Conservation (phyloP, 2,797 vertebrate species). For the Melanotaenia nigrans region DNA sequence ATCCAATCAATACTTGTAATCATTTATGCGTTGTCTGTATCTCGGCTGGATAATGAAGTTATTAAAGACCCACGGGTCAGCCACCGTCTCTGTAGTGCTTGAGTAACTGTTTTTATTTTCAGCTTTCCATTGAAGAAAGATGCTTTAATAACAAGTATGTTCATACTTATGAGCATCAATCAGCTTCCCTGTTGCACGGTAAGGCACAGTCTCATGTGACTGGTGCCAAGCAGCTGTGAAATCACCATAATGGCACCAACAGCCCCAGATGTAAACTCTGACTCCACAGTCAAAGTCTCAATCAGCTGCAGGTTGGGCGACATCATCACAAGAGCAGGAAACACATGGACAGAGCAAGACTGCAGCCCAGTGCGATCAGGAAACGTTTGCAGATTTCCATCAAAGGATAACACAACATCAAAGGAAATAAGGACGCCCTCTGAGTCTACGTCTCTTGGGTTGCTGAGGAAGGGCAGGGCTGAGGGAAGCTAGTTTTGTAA, state of each 20-base stretch:
- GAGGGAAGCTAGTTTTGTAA: constrained; percentile 30
- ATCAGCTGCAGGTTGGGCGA: constrained; percentile 6
- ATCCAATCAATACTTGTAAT: constrained; percentile 55
- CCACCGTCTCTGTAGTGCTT: constrained; percentile 12
- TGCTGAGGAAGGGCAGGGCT: constrained; percentile 34
- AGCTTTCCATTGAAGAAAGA: constrained; percentile 26
- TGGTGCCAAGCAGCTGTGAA: constrained; percentile 28
- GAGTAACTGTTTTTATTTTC: constrained; percentile 25
- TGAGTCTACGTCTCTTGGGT: constrained; percentile 45
- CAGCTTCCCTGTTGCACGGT: constrained; percentile 29
- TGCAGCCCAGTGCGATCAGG: constrained; percentile 23
- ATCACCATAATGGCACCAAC: constrained; percentile 24
- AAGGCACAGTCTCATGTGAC: constrained; percentile 19
- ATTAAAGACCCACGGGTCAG: constrained; percentile 39
- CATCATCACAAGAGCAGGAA: constrained; percentile 34
- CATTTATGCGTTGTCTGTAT: constrained; percentile 45
- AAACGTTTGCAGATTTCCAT: constrained; percentile 57
- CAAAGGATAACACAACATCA: constrained; percentile 58
- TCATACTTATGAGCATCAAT: constrained; percentile 40
- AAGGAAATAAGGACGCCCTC: constrained; percentile 42
- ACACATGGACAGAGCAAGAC: constrained; percentile 5
- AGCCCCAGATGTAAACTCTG: constrained; percentile 5
- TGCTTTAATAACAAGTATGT: constrained; percentile 48
- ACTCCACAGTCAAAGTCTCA: constrained; percentile 14
- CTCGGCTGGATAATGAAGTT: constrained; percentile 51